Base-by-base conservation (phyloP, 2,797 vertebrate genomes). In the Glossophaga mutica region DNA sequence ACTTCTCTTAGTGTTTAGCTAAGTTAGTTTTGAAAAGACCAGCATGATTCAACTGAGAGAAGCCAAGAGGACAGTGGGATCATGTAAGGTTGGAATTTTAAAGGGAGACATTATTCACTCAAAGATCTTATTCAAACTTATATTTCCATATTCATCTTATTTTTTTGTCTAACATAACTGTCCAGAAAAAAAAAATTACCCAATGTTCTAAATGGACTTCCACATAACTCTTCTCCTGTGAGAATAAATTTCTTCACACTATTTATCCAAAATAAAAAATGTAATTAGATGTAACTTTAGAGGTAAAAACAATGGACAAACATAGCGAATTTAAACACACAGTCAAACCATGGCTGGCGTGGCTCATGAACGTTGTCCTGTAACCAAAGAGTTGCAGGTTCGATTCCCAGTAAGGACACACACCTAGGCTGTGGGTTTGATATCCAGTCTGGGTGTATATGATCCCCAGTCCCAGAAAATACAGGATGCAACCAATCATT, bases 1-100 rank as follows among this genome's bases (percentile, higher is more conserved):
- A 65, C 32, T 79, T 93, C 68, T 87, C 37, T 82, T 77, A 42
- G 32, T 86, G 89, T 77, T 79, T 70, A 92, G 19, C 48, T 90
- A 91, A 87, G 57, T 46, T 82, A 62, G 6, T 76, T 94, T 93
- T 92, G n/a, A 95, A 94, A 24, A 86, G 59, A 94, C 62, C 68
- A 82, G 26, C 29, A 73, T 57, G 24, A 91, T 67, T 89, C 48
- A 83, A 50, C 44, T 82, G 44, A 88, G n/a, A 62, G 18, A 62
- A 82, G 65, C n/a, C 29, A 87, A 94, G 24, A 52, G 21, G 55
- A 94, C 48, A 96, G 11, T 0, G 11, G 48, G 22, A 76, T 83
- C 22, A n/a, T 21, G 9, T 44, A 24, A 86, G 7, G 10, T 14
- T 87, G 15, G 48, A 55, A 24, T 95, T 96, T 95, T 32, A 91